Base-by-base conservation (phyloP, 2,113 vertebrate species). In the Heloderma charlesbogerti region DNA sequence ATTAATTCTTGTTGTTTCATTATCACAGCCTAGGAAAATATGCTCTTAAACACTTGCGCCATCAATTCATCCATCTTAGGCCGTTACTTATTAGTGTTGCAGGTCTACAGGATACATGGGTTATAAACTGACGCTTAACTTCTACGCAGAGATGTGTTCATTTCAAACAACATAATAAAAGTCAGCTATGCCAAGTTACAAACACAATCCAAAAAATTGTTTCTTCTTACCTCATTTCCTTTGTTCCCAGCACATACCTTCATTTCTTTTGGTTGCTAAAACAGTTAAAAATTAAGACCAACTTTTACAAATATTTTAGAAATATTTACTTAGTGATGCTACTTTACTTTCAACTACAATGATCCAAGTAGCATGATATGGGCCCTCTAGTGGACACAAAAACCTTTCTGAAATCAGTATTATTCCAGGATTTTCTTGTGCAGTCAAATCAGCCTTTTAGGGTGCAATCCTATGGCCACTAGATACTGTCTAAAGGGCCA, bases 191-290 rank as follows among this genome's bases (percentile, higher is more conserved):
- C 27, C 57, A 48, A 48, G 29, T 16, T 51, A 6, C 40, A 51
- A 92, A 51, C 1, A 0, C 0, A 3, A 10, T 5, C 0, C 1
- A 3, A 43, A 45, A 13, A 31, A 57, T 18, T 40, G 4, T 51
- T 66, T 86, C 10, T 43, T 94, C 97, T 86, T 95, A 99, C 99
- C 99, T 99, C 99, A 57, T 98, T 99, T 94, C 98, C 98, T 96
- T 99, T 99, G 93, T 96, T 98, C 93, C 98, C 98, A 31, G 98
- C 96, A 16, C 97, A 97, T 72, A 98, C 98, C 95, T 99, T 99
- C 97, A 98, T 98, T 97, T 99, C 99, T 97, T 99, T 99, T 31
- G 99, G 98, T 97, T 99, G 99, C 98, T 99, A 96, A 94, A 90
- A 89, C 92, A 97, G 82, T 94, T 88, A 96, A 95, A 97, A 94